phyloP scores from a whole-genome alignment of 2,113 vertebrate genomes.

The Asarcornis scutulata region DNA sequence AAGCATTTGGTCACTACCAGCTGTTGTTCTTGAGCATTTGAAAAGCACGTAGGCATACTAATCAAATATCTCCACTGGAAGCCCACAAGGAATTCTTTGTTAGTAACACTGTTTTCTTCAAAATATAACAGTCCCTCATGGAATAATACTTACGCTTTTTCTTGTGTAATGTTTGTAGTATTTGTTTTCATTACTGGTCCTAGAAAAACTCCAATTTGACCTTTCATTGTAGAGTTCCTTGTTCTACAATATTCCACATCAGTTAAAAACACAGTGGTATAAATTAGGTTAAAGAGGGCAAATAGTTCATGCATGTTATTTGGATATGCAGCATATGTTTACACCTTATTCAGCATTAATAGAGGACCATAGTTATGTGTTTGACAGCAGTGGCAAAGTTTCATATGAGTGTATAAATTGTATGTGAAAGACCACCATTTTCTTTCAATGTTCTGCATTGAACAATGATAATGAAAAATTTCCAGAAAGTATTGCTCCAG shows the following conservation, averaged over 20 bases:
- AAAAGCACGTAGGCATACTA: constrained; percentile 47
- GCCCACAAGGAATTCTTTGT: constrained; percentile 38
- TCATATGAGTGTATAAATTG: not conserved
- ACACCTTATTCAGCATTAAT: not conserved
- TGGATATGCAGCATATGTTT: constrained; percentile 22
- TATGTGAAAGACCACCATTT: not conserved
- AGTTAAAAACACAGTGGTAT: constrained; percentile 27
- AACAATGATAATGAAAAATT: not conserved
- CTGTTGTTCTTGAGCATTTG: constrained; percentile 30
- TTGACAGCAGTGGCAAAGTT: constrained; percentile 14
- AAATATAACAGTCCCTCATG: not conserved
- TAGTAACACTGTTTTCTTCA: constrained; percentile 35
- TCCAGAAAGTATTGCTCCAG: not conserved
- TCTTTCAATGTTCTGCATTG: not conserved
- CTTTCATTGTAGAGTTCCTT: constrained; percentile 33
- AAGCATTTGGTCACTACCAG: constrained; percentile 43
- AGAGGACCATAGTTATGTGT: not conserved
- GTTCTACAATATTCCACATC: not conserved
- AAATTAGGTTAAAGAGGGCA: not conserved
- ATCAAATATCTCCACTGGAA: constrained; percentile 45
- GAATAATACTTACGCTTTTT: constrained; percentile 42
- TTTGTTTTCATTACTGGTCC: constrained; percentile 19
- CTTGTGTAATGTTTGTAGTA: constrained; percentile 32
- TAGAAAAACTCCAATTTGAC: constrained; percentile 47
- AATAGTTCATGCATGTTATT: constrained; percentile 26